phyloP scores from a whole-genome alignment of 64 coral and sea anemone genomes.

The Pocillopora damicornis region DNA sequence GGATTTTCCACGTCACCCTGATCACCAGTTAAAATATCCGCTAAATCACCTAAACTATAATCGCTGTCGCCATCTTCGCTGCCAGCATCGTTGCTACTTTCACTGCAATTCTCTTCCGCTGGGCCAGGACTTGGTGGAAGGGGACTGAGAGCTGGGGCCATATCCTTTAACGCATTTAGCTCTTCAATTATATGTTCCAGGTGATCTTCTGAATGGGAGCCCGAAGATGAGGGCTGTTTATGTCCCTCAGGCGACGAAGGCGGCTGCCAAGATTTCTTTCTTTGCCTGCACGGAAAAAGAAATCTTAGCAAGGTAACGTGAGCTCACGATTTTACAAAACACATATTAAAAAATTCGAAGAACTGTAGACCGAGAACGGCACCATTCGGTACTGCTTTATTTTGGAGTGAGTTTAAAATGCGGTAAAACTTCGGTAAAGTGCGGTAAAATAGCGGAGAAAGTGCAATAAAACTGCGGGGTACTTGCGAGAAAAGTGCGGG shows the following conservation, averaged over 20 bases:
- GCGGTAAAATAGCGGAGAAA: too few relatives aligned
- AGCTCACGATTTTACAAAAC: neutral
- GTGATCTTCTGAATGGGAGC: neutral
- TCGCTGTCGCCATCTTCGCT: conserved; percentile 21
- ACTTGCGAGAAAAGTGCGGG: too few relatives aligned
- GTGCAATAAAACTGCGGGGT: too few relatives aligned
- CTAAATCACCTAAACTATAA: conserved; percentile 17
- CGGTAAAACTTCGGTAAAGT: too few relatives aligned
- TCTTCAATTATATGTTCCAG: neutral
- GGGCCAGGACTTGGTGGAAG: conserved; percentile 3
- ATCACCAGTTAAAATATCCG: conserved; percentile 17
- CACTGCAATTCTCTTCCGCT: conserved; percentile 4
- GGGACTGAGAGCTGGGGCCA: neutral
- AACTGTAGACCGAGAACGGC: neutral
- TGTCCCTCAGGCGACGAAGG: neutral
- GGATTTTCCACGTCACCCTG: neutral
- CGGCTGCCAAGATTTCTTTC: neutral
- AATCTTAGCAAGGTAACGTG: too few relatives aligned
- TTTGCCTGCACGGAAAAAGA: neutral
- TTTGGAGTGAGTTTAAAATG: too few relatives aligned
- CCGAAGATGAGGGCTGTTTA: neutral
- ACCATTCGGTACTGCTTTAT: too few relatives aligned
- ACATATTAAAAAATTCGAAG: neutral
- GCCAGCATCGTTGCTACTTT: neutral
- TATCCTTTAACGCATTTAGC: neutral